phyloP scores from a whole-genome alignment of 2,113 vertebrate genomes.

The Scatophagus argus region DNA sequence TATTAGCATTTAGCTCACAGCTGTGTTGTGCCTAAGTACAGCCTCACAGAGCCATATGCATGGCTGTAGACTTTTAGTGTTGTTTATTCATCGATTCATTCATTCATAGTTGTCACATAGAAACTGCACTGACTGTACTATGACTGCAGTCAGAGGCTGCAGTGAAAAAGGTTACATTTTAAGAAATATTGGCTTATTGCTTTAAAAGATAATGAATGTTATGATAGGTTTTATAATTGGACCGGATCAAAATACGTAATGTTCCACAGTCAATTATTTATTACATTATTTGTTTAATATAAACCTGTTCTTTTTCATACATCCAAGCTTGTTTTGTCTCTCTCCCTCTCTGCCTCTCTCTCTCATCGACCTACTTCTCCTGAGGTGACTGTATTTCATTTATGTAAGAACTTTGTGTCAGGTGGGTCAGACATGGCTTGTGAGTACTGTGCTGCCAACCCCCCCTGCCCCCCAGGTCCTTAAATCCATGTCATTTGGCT shows the following conservation, averaged over 20 bases:
- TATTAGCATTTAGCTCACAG: neutral
- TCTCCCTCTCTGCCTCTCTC: neutral
- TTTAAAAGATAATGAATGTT: neutral
- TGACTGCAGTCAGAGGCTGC: neutral
- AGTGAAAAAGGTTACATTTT: neutral
- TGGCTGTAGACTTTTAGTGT: neutral
- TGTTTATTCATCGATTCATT: neutral
- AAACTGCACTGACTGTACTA: neutral
- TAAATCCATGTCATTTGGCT: slow-evolving; percentile 64
- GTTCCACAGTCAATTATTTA: neutral
- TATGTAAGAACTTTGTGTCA: slow-evolving; percentile 27
- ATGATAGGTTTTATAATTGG: neutral
- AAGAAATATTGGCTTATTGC: neutral
- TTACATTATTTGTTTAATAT: no score
- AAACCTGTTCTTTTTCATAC: no score
- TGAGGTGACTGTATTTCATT: slow-evolving; percentile 38
- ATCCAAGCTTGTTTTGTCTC: no score
- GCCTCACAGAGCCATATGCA: no score
- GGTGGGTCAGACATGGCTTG: slow-evolving; percentile 25
- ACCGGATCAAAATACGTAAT: neutral
- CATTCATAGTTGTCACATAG: neutral
- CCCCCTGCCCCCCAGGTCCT: neutral
- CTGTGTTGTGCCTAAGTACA: no score
- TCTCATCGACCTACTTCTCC: slow-evolving; percentile 36
- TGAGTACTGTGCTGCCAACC: neutral